Evolutionary conservation across 2,113 vertebrate species (phyloP).

Genomic region (Spea multiplicata): DNA sequence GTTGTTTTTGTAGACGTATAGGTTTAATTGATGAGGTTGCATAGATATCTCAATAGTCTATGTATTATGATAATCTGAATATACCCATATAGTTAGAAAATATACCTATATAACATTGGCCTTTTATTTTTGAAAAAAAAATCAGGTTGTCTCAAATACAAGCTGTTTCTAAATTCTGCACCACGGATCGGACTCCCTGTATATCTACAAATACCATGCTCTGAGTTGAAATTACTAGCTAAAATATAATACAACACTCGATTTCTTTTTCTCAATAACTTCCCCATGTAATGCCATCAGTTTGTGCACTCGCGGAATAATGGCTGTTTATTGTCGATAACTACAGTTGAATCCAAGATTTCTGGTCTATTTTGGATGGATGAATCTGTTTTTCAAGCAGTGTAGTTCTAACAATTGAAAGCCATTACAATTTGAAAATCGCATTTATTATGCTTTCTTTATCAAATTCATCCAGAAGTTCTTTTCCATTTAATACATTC

Average conservation of each 20-base stretch:
- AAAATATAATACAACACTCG: slow-evolving; percentile 49
- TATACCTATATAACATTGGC: too few relatives aligned
- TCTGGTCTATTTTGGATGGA: slow-evolving; percentile 55
- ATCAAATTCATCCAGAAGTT: slow-evolving; percentile 65
- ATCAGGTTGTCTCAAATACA: slow-evolving; percentile 43
- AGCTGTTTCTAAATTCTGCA: slow-evolving; percentile 36
- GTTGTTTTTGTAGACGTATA: too few relatives aligned
- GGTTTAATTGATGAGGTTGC: too few relatives aligned
- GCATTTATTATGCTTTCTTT: slow-evolving; percentile 57
- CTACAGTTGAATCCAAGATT: slow-evolving; percentile 50
- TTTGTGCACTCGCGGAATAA: slow-evolving; percentile 42
- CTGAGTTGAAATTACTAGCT: slow-evolving; percentile 42
- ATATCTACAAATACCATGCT: slow-evolving; percentile 8
- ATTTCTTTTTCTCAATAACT: slow-evolving; percentile 34
- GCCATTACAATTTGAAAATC: slow-evolving; percentile 69
- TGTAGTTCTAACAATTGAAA: slow-evolving; percentile 66
- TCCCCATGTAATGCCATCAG: slow-evolving; percentile 4
- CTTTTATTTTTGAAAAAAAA: slow-evolving; percentile 6
- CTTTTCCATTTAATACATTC: slow-evolving; percentile 57
- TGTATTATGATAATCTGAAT: too few relatives aligned
- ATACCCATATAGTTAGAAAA: too few relatives aligned
- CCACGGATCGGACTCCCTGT: slow-evolving; percentile 42
- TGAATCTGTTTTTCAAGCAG: slow-evolving; percentile 60
- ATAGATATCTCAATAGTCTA: too few relatives aligned
- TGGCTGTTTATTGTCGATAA: slow-evolving; percentile 35